Evolutionary conservation across 2,797 vertebrate genomes (phyloP).

Genomic region (Siniperca obscura): DNA sequence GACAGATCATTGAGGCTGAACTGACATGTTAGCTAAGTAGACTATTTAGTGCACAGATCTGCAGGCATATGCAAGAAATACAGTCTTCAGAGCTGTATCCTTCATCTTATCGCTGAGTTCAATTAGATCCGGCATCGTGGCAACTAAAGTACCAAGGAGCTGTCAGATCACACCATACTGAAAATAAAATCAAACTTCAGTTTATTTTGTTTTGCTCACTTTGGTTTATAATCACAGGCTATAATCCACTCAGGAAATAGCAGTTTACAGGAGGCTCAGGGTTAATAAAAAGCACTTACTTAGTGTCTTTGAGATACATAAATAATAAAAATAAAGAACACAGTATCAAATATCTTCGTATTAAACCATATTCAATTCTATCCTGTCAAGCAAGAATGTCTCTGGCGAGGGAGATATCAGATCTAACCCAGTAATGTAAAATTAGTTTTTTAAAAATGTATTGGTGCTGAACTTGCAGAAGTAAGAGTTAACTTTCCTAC

Average conservation of each 20-base stretch:
- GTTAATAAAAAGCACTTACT: constrained; percentile 13
- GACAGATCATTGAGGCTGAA: constrained; percentile 24
- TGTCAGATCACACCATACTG: constrained; percentile 46
- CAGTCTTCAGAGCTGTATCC: constrained; percentile 24
- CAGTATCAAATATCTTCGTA: constrained; percentile 31
- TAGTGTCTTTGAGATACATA: neutral
- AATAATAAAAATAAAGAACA: neutral
- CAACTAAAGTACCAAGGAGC: constrained; percentile 53
- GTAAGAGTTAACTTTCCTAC: constrained; percentile 50
- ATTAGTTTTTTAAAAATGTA: constrained; percentile 27
- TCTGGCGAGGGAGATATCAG: constrained; percentile 31
- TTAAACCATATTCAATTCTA: constrained; percentile 39
- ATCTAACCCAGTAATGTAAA: constrained; percentile 45
- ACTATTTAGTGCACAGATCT: constrained; percentile 44
- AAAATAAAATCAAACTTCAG: constrained; percentile 46
- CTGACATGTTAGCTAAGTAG: constrained; percentile 50
- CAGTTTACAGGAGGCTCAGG: neutral
- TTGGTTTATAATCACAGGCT: constrained; percentile 31
- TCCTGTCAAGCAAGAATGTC: constrained; percentile 9
- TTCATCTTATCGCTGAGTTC: constrained; percentile 57
- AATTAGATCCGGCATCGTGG: constrained; percentile 60
- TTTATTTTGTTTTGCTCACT: constrained; percentile 39
- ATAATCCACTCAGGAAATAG: constrained; percentile 30
- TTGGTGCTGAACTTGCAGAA: constrained; percentile 60
- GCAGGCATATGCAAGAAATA: constrained; percentile 28